Conservation (phyloP, 2,888 invertebrate genomes). For the Seladonia tumulorum region DNA sequence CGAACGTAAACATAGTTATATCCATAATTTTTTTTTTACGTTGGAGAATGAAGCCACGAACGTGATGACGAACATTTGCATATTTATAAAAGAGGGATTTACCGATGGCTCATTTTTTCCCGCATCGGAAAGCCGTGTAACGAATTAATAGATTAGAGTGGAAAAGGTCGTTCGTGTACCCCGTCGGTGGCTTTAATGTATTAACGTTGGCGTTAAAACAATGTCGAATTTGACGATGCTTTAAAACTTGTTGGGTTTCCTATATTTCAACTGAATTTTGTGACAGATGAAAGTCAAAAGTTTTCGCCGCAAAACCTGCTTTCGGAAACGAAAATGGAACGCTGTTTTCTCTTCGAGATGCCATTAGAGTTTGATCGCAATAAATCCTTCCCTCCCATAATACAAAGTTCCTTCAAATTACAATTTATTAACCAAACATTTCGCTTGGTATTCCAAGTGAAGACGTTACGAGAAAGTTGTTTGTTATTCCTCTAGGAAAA, state of each 20-base stretch:
- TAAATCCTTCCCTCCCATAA: too few relatives aligned
- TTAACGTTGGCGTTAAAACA: neutral
- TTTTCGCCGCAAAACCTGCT: neutral
- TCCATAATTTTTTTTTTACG: neutral
- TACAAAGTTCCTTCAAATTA: neutral
- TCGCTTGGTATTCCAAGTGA: neutral
- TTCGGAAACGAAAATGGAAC: neutral
- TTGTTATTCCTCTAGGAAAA: neutral
- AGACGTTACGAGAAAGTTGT: neutral
- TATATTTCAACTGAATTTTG: neutral
- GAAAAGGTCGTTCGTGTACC: neutral
- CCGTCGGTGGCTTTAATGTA: neutral
- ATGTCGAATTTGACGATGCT: neutral
- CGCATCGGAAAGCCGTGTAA: neutral
- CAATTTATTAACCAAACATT: neutral
- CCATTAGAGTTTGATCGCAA: neutral
- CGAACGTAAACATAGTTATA: neutral
- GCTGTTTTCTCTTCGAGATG: neutral
- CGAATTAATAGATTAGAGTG: neutral
- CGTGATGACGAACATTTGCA: too few relatives aligned
- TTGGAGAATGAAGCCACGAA: neutral
- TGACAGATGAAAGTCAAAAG: neutral
- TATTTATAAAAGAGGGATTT: fast-evolving
- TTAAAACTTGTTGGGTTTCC: neutral
- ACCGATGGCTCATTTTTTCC: neutral